A percentile compares a stretch with the other conserved stretches of the same genome.
phyloP scores from a whole-genome alignment of 2,888 invertebrate genomes.

The Tryphoninae sp. region DNA sequence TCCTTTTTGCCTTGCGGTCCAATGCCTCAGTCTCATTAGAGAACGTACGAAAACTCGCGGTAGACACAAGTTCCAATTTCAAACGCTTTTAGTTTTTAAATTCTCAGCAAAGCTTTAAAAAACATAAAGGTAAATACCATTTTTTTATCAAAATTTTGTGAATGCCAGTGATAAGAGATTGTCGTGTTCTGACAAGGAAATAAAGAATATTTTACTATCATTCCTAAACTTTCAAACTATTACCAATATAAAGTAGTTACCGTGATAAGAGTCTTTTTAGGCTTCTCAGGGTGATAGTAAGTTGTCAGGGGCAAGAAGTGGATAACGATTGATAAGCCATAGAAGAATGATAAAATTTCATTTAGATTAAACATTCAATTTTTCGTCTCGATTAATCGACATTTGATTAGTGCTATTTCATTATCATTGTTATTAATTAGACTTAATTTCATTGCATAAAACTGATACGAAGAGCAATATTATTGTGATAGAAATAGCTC shows the following conservation, averaged over 20 bases:
- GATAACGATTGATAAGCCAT: not conserved
- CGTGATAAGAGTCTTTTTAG: not conserved
- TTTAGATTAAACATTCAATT: not conserved
- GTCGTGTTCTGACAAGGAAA: not conserved
- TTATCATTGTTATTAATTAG: too few species aligned
- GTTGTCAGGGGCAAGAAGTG: not conserved
- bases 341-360: not conserved
- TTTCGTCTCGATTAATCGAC: too few species aligned
- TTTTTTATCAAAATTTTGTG: not conserved
- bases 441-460: not conserved
- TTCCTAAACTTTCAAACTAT: too few species aligned
- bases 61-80: not conserved
- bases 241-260: not conserved
- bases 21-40: constrained; percentile 1
- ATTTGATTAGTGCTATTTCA: too few species aligned
- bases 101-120: not conserved
- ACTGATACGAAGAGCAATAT: not conserved
- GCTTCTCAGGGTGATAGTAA: not conserved
- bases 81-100: not conserved
- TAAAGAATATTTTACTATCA: not conserved
- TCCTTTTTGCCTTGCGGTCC: constrained; percentile 20
- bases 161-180: not conserved
- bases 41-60: constrained; percentile 14
- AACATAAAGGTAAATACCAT: not conserved
- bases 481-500: not conserved